A percentile compares a stretch with the other conserved stretches of the same genome.
Conservation (phyloP, 30 jellyfish, hydroid and myxozoan species). For the Chironex yamaguchii region DNA sequence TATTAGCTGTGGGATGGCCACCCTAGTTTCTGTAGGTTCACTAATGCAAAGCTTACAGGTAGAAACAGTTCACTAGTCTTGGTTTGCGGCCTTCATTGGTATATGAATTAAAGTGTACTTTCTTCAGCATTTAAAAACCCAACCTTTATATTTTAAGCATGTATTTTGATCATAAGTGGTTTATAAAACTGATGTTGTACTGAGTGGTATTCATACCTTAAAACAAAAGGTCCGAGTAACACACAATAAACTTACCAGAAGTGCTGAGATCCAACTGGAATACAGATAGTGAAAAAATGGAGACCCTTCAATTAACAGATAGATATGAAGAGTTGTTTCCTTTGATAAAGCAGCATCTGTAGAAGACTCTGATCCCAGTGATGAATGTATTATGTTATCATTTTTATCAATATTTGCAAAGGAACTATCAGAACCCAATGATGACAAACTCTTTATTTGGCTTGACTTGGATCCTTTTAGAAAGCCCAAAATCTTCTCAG, state of each 20-base stretch:
- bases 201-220: too few species aligned
- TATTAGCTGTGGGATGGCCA: too few species aligned
- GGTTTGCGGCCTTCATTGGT: too few species aligned
- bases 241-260: not conserved
- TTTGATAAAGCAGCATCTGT: not conserved
- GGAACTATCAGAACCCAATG: not conserved
- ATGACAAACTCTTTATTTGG: not conserved
- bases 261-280: not conserved
- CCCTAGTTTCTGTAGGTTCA: too few species aligned
- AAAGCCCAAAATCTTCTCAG: not conserved
- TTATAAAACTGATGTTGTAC: too few species aligned
- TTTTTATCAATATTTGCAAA: not conserved
- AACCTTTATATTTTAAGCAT: too few species aligned
- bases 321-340: not conserved
- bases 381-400: not conserved
- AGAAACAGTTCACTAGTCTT: too few species aligned
- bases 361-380: not conserved
- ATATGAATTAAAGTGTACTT: too few species aligned
- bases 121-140: too few species aligned
- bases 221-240: too few species aligned
- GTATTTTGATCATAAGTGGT: too few species aligned
- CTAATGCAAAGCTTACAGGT: too few species aligned
- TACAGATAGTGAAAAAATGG: not conserved
- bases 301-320: not conserved
- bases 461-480: not conserved